phyloP scores from a whole-genome alignment of 1,140 invertebrate genomes.

The Drosophila sechellia region DNA sequence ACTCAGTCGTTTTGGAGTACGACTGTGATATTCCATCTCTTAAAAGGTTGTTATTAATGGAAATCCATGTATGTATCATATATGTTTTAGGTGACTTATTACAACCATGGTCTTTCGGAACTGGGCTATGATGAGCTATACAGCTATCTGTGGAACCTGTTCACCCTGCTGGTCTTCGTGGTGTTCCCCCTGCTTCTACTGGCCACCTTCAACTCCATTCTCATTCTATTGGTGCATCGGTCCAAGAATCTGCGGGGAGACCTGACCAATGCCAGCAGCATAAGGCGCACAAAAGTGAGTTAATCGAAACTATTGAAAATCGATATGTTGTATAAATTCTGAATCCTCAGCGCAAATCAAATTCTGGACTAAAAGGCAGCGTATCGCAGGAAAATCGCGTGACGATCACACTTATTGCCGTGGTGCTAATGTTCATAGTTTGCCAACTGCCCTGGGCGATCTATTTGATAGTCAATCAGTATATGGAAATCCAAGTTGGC shows the following conservation, averaged over 20 bases:
- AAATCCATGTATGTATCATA: no score
- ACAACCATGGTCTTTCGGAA: constrained; percentile 39
- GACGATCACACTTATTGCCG: constrained; percentile 90
- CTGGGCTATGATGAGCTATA: constrained; percentile 87
- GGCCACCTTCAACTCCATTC: constrained; percentile 90
- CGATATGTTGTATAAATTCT: no score
- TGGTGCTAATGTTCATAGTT: constrained; percentile 90
- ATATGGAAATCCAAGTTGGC: constrained; percentile 56
- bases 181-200: constrained; percentile 89
- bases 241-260: constrained; percentile 86
- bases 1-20: not conserved
- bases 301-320: no score
- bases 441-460: constrained; percentile 90
- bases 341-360: constrained; percentile 52
- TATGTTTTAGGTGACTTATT: constrained; percentile 68
- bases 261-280: constrained; percentile 86
- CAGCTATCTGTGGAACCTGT: constrained; percentile 88
- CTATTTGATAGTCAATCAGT: constrained; percentile 63
- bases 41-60: no score
- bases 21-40: no score
- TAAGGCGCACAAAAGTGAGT: constrained; percentile 72
- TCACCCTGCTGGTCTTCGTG: constrained; percentile 88
- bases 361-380: constrained; percentile 55
- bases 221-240: constrained; percentile 88
- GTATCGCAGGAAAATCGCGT: constrained; percentile 89